These are phyloP conservation scores for Corythornis leucogaster DNA, from an alignment of 2,797 vertebrate genomes.

Conservation along the genomic window DNA sequence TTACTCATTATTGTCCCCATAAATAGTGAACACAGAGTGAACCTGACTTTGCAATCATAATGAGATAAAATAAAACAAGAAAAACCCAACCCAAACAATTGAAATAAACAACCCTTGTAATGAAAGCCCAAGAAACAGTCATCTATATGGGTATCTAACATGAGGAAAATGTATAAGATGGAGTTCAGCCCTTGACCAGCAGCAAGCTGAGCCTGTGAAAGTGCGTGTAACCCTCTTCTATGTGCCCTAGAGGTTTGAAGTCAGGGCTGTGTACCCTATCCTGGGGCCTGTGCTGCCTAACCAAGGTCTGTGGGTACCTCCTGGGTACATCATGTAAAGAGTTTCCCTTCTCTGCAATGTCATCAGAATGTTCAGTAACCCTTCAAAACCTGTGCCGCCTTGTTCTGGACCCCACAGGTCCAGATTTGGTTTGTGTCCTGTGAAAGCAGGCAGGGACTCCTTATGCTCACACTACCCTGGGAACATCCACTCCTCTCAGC, in stretches of 20 bases:
- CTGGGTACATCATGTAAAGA: not conserved
- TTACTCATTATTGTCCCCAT: fast-evolving
- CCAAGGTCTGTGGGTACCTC: not conserved
- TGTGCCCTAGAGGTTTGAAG: not conserved
- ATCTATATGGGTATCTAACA: not conserved
- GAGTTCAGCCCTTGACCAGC: not conserved
- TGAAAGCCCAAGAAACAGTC: not conserved
- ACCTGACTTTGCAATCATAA: not conserved
- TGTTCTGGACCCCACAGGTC: fast-evolving
- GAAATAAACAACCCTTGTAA: not conserved
- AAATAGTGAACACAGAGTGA: not conserved
- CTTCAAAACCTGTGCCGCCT: not conserved
- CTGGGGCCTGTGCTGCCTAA: not conserved
- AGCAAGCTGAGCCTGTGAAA: not conserved
- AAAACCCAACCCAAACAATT: not conserved
- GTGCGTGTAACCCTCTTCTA: not conserved
- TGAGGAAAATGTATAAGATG: not conserved
- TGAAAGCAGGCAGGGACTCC: not conserved
- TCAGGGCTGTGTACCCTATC: not conserved
- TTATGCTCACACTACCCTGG: not conserved
- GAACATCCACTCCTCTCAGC: not conserved
- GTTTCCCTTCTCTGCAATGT: not conserved
- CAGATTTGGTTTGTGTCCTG: fast-evolving
- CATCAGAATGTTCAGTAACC: not conserved
- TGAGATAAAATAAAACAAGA: not conserved